These are phyloP conservation scores for Ricordea florida DNA, from an alignment of 92 coral and sea anemone species.

Conservation along the genomic window DNA sequence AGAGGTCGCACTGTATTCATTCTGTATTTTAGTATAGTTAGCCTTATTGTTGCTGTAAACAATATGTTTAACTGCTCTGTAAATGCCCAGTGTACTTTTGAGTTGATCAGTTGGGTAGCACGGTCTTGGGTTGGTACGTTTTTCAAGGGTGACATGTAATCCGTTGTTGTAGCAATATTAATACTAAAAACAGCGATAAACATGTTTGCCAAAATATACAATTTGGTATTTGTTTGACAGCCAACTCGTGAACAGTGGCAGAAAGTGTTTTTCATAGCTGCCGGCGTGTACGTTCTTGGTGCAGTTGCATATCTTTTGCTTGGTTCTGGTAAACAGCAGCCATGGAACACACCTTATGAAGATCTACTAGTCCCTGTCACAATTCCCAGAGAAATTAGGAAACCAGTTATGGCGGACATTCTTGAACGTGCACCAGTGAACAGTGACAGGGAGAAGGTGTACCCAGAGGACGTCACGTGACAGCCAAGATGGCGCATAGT, in stretches of 20 bases:
- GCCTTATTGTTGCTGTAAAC: too few relatives aligned
- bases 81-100: too few relatives aligned
- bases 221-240: slow-evolving; percentile 31
- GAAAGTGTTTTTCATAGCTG: slow-evolving; percentile 87
- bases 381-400: slow-evolving; percentile 29
- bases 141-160: too few relatives aligned
- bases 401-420: slow-evolving; percentile 17
- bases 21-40: too few relatives aligned
- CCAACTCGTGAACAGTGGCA: slow-evolving; percentile 96
- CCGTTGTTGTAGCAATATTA: not conserved
- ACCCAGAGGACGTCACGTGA: too few relatives aligned
- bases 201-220: not conserved
- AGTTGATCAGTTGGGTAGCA: too few relatives aligned
- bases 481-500: too few relatives aligned
- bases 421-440: too few relatives aligned
- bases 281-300: slow-evolving; percentile 71
- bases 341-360: slow-evolving; percentile 85
- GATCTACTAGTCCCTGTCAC: slow-evolving; percentile 30
- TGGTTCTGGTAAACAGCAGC: slow-evolving; percentile 77
- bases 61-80: too few relatives aligned
- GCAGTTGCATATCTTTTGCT: slow-evolving; percentile 50
- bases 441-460: too few relatives aligned
- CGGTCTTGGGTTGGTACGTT: too few relatives aligned
- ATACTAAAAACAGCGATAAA: not conserved
- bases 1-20: too few relatives aligned